A percentile compares a stretch with the other conserved stretches of the same genome.
Evolutionary conservation across 2,113 vertebrate genomes (phyloP).

Genomic region (Morphnarchus princeps): DNA sequence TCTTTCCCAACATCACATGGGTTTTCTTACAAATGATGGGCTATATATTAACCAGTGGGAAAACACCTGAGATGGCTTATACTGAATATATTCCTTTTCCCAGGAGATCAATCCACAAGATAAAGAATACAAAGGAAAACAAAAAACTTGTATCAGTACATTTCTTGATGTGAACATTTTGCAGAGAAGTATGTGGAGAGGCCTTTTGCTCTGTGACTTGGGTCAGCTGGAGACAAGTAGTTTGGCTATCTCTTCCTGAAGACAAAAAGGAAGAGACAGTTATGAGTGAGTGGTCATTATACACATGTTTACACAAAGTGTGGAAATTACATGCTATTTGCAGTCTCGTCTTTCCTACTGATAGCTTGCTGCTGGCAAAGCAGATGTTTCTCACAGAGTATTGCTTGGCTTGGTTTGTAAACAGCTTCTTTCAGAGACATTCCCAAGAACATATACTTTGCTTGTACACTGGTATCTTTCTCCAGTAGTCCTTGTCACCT

Average conservation of each 20-base stretch:
- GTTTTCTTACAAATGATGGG: not conserved
- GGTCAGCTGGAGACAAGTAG: not conserved
- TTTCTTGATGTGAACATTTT: not conserved
- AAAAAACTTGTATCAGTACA: not conserved
- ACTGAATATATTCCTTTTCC: not conserved
- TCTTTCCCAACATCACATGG: not conserved
- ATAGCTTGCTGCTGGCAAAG: slow-evolving; percentile 28
- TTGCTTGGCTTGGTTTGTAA: slow-evolving; percentile 5
- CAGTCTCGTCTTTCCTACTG: not conserved
- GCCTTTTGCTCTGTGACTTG: not conserved
- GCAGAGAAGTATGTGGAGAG: not conserved
- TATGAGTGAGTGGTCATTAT: not conserved
- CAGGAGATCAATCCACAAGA: not conserved
- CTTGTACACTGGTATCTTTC: not conserved
- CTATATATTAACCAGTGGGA: not conserved
- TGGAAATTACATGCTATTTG: not conserved
- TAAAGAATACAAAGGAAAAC: not conserved
- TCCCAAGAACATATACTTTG: not conserved
- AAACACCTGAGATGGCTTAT: not conserved
- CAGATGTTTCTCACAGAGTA: slow-evolving; percentile 14
- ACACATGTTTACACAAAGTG: not conserved
- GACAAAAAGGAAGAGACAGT: not conserved
- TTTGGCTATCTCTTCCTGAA: not conserved
- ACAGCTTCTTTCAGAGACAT: not conserved
- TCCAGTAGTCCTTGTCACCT: not conserved